Base-by-base conservation (phyloP, 2,888 invertebrate species). In the Iphiclides podalirius region DNA sequence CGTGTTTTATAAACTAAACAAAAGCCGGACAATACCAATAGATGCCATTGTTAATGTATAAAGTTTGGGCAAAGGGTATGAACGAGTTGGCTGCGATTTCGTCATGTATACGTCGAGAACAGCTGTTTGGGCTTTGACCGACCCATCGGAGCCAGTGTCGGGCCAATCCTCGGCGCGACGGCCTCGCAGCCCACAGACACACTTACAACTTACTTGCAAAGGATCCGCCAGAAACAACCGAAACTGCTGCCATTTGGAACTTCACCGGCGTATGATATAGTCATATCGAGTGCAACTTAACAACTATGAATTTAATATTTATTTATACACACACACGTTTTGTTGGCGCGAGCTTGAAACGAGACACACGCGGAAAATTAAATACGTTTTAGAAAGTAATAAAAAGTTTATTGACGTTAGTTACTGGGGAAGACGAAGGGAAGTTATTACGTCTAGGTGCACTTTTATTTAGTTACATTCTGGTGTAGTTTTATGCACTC, bases 221-320 rank as follows among this genome's bases (percentile, higher is more conserved):
- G 91, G 79, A 95, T 95, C 90, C 94, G 93, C 96, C 96, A 96
- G 90, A 96, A 96, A 86, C 96, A 96, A 75, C 96, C 96, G 76
- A 96, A 96, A 87, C 94, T 95, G 90, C 96, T 96, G 75, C 96
- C 96, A 82, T 96, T 96, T 62, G 96, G 96, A 71, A 96, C 96
- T 85, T 95, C 94, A 72, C 95, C 95, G 67, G 95, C 94, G 89
- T 96, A 96, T 52, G 96, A 95, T 74, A 96, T 93, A 72, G 96
- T 96, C 96, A 96, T 96, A 73, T 73, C 72, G 75, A 70, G 66
- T 72, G 67, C 63, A 68, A 63, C 66, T 75, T 70, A 68, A 71
- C 64, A 72, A 76, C 78, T 72, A 72, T 71, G 64, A 70, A 73
- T 75, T 81, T 77, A 73, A 75, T 83, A 84, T 83, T 82, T 81